These are phyloP conservation scores for Harpegnathos saltator DNA, from an alignment of 1,140 invertebrate species.

Conservation along the genomic window DNA sequence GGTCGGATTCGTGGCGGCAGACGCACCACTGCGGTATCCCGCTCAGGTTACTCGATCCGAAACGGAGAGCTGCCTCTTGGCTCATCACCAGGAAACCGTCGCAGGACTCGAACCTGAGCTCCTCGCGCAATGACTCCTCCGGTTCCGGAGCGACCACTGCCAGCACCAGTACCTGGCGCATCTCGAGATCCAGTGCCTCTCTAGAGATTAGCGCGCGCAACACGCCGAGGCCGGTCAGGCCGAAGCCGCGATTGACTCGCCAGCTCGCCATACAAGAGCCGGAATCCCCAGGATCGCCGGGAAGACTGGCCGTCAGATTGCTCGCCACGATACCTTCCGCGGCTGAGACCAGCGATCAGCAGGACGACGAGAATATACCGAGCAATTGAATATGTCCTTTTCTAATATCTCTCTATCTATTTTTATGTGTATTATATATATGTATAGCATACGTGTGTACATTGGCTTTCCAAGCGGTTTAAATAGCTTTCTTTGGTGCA, in stretches of 20 bases:
- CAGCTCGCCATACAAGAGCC: conserved; percentile 91
- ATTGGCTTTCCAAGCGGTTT: too few relatives aligned
- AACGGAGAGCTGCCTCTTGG: conserved; percentile 93
- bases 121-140: conserved; percentile 95
- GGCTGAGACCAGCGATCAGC: conserved; percentile 91
- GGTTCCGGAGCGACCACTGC: conserved; percentile 94
- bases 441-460: not conserved
- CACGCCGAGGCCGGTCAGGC: conserved; percentile 78
- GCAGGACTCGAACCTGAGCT: conserved; percentile 95
- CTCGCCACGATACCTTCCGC: conserved; percentile 93
- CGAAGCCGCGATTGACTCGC: conserved; percentile 90
- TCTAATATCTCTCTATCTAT: conserved; percentile 3
- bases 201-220: conserved; percentile 77
- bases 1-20: conserved; percentile 93
- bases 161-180: conserved; percentile 94
- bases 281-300: conserved; percentile 89
- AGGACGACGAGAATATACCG: conserved; percentile 87
- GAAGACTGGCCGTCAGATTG: conserved; percentile 89
- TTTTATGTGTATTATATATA: conserved; percentile 23
- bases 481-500: too few relatives aligned
- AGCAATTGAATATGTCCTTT: conserved; percentile 29
- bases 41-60: conserved; percentile 90
- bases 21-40: conserved; percentile 92
- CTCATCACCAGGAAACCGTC: conserved; percentile 95
- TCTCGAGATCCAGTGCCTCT: conserved; percentile 91